Conservation (phyloP, 2,113 vertebrate species). For the Odocoileus virginianus region DNA sequence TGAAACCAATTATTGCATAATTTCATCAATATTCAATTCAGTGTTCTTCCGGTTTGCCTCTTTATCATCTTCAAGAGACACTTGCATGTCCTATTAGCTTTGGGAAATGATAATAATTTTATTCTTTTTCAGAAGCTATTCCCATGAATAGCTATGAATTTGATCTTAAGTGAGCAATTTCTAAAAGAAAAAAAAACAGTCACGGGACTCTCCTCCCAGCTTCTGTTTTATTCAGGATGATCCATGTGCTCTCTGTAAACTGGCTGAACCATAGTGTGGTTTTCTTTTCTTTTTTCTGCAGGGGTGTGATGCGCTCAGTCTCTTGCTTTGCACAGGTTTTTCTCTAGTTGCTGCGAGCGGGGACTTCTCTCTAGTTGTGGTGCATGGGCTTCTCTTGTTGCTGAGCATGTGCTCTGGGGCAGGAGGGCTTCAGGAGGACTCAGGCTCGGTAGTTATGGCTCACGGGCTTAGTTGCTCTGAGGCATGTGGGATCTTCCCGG, state of each 20-base stretch:
- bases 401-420: not conserved
- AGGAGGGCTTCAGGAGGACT: not conserved
- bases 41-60: not conserved
- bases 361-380: not conserved
- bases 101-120: not conserved
- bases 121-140: not conserved
- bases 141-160: not conserved
- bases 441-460: not conserved
- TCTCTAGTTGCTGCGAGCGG: accelerated
- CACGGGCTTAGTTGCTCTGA: not conserved
- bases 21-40: not conserved
- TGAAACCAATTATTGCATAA: not conserved
- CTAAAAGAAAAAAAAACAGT: not conserved
- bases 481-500: not conserved
- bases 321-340: not conserved
- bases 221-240: not conserved
- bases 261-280: not conserved
- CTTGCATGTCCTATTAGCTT: not conserved
- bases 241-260: not conserved
- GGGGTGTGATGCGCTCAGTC: not conserved
- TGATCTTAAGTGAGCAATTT: not conserved
- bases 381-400: not conserved
- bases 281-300: not conserved
- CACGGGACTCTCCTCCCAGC: not conserved
- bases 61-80: not conserved